Evolutionary conservation across 2,888 invertebrate species (phyloP).

Genomic region (Lymantria monacha): DNA sequence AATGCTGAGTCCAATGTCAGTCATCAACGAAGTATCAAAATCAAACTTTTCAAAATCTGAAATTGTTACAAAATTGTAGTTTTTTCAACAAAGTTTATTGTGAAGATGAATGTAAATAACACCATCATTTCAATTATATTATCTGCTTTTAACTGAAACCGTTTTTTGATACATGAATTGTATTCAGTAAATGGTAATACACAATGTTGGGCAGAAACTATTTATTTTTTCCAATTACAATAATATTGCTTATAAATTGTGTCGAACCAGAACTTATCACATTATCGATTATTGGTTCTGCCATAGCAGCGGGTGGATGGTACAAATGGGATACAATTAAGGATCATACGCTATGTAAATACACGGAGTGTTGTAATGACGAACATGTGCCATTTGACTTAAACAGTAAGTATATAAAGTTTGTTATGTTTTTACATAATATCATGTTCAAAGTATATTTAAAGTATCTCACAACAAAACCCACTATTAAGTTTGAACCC

Average conservation of each 20-base stretch:
- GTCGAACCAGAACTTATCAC: conserved; percentile 51
- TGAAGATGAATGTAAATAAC: neutral
- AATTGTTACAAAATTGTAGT: too few relatives aligned
- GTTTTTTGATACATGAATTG: neutral
- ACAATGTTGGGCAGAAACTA: conserved; percentile 1
- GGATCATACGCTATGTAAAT: conserved; percentile 72
- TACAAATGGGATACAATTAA: conserved; percentile 65
- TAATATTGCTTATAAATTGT: conserved; percentile 19
- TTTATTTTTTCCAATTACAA: conserved; percentile 1
- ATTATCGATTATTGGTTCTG: conserved; percentile 47
- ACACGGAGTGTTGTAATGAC: conserved; percentile 83
- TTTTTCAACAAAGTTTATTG: too few relatives aligned
- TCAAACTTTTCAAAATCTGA: too few relatives aligned
- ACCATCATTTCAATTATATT: neutral
- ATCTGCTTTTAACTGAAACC: neutral
- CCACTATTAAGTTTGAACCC: too few relatives aligned
- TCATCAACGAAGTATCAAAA: too few relatives aligned
- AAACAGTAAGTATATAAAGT: conserved; percentile 55
- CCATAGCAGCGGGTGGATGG: conserved; percentile 52
- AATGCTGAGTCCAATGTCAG: too few relatives aligned
- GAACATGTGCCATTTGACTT: conserved; percentile 79
- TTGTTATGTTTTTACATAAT: too few relatives aligned
- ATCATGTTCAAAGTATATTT: too few relatives aligned
- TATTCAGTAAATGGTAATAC: neutral
- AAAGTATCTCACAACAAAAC: too few relatives aligned